These are phyloP conservation scores for Drosophila jambulina DNA, from an alignment of 1,140 invertebrate species.

Conservation along the genomic window DNA sequence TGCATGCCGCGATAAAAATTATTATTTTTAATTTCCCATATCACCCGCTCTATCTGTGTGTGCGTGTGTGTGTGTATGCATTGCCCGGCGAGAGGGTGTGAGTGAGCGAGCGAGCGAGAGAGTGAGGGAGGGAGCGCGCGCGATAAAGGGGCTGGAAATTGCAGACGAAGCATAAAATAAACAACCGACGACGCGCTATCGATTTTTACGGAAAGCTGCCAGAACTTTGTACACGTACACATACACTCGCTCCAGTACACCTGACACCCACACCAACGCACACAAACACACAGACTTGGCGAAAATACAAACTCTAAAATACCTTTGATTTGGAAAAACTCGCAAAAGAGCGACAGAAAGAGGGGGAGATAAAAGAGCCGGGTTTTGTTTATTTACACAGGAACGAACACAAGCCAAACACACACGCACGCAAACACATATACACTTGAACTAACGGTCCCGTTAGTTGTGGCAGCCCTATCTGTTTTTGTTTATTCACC, in stretches of 20 bases:
- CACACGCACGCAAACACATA: slow-evolving; percentile 4
- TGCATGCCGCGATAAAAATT: slow-evolving; percentile 50
- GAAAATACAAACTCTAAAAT: slow-evolving; percentile 34
- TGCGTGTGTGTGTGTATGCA: slow-evolving; percentile 43
- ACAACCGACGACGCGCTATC: slow-evolving; percentile 73
- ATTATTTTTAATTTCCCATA: slow-evolving; percentile 51
- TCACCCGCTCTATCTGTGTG: slow-evolving; percentile 13
- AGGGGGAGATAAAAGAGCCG: slow-evolving; percentile 26
- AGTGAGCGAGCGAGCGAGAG: slow-evolving; percentile 17
- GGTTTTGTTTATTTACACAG: slow-evolving; percentile 51
- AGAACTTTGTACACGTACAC: slow-evolving; percentile 50
- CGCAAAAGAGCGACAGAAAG: neutral
- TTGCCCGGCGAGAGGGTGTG: slow-evolving; percentile 23
- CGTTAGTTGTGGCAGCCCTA: slow-evolving; percentile 19
- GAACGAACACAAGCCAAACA: slow-evolving; percentile 7
- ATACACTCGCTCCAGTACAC: slow-evolving; percentile 12
- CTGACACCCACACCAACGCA: slow-evolving; percentile 15
- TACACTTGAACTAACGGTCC: slow-evolving; percentile 19
- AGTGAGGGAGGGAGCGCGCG: slow-evolving; percentile 23
- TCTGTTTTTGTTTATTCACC: slow-evolving; percentile 25
- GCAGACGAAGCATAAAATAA: slow-evolving; percentile 83
- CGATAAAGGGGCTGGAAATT: slow-evolving; percentile 75
- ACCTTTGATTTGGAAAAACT: slow-evolving; percentile 15
- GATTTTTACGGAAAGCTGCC: slow-evolving; percentile 72
- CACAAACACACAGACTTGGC: slow-evolving; percentile 21